These are phyloP conservation scores for Numenius arquata DNA, from an alignment of 2,113 vertebrate species.

Conservation along the genomic window DNA sequence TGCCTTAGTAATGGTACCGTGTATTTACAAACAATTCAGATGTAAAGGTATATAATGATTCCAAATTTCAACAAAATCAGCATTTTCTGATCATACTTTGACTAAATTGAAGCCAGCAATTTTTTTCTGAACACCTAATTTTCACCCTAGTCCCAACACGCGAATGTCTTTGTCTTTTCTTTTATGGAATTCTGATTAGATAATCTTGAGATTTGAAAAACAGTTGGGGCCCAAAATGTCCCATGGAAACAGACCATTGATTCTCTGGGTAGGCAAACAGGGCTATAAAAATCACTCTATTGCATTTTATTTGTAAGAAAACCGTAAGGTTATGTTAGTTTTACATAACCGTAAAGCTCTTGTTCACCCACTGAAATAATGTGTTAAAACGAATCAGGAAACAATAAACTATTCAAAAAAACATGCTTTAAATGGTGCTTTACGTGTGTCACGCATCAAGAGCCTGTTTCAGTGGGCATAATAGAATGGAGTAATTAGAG, in stretches of 20 bases:
- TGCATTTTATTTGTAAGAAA: background rate
- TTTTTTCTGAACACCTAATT: background rate
- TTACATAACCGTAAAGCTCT: background rate
- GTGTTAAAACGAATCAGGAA: background rate
- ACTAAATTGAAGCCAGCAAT: fast-evolving
- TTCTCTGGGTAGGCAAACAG: background rate
- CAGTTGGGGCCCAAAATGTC: background rate
- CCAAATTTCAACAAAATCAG: background rate
- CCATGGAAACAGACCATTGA: background rate
- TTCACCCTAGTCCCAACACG: background rate
- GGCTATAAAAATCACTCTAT: background rate
- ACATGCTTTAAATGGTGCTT: background rate
- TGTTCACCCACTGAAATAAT: background rate
- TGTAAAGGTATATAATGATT: background rate
- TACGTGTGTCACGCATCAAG: no score
- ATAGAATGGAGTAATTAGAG: background rate
- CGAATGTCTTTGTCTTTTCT: background rate
- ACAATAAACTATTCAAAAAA: background rate
- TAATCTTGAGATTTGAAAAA: background rate
- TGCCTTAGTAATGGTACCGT: background rate
- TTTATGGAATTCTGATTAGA: background rate
- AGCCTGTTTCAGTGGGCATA: background rate
- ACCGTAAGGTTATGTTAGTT: background rate
- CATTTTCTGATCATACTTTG: background rate
- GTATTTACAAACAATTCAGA: background rate